Conservation (phyloP, 2,888 invertebrate genomes). For the Drosophila acutilabella region DNA sequence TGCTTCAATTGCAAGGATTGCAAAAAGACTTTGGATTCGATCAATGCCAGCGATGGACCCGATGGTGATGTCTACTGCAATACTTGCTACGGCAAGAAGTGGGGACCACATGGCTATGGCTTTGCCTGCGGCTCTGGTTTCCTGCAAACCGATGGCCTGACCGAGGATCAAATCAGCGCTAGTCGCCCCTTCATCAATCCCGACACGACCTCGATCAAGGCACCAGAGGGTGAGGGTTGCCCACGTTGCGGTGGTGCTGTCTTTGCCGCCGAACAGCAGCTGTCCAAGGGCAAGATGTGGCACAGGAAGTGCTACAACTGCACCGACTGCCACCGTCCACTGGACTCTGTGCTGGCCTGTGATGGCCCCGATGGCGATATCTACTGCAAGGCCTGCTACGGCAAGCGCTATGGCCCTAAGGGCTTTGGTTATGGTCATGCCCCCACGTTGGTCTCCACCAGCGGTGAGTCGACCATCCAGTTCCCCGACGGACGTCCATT, state of each 20-base stretch:
- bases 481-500: conserved; percentile 91
- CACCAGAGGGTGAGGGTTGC: conserved; percentile 94
- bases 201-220: conserved; percentile 95
- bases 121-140: conserved; percentile 98
- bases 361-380: conserved; percentile 97
- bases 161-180: conserved; percentile 93
- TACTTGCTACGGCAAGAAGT: conserved; percentile 98
- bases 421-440: conserved; percentile 95
- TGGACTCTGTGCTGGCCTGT: conserved; percentile 95
- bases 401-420: conserved; percentile 95
- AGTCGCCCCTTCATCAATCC: conserved; percentile 93
- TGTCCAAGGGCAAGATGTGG: conserved; percentile 98
- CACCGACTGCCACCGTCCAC: conserved; percentile 93
- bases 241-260: conserved; percentile 97
- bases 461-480: conserved; percentile 89
- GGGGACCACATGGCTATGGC: conserved; percentile 98
- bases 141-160: conserved; percentile 95
- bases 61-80: conserved; percentile 97
- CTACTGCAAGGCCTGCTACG: conserved; percentile 96
- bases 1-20: conserved; percentile 97
- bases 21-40: conserved; percentile 96
- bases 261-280: conserved; percentile 97
- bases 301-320: conserved; percentile 98
- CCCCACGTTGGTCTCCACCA: conserved; percentile 92
- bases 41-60: conserved; percentile 97